Base-by-base conservation (phyloP, 2,888 invertebrate species). In the Aporophyla nigra region DNA sequence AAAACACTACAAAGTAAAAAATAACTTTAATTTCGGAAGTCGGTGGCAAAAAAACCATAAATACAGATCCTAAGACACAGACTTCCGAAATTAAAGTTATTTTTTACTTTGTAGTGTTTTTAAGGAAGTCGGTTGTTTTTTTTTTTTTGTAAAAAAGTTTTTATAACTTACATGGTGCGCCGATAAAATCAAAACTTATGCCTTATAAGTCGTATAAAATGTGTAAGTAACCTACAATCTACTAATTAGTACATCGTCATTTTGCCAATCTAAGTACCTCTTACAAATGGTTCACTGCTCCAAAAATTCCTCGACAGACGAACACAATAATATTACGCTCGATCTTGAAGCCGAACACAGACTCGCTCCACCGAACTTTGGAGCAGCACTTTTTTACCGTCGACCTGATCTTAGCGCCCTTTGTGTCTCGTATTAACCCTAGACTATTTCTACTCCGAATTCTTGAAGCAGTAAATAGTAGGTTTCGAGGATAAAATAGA, bases 401-500 rank as follows among this genome's bases (percentile, higher is more conserved):
- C 27, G 21, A 62, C 51, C 61, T 14, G 24, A 62, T 33, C 14
- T 4, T 56, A 78, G 43, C n/a, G 21, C 73, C 61, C 56, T 74
- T 74, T 78, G 59, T 51, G 66, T 51, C 54, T 80, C 43, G 51
- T 56, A 24, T 72, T 63, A 53, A 73, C 46, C 27, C 14, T n/a
- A 46, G 51, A 53, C 49, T 21, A 53, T 67, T 62, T 74, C 66
- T 58, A 33, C 51, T 33, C 49, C 53, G 49, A 84, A 14, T 58
- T 69, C 40, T 75, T 66, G 54, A 40, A 70, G 54, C 63, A 71
- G 65, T 70, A 70, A 78, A 79, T 79, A 76, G 74, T 74, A 71
- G 71, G 54, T 74, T 74, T 80, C 49, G 58, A 58, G 59, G 69
- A 68, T 65, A 46, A 74, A 74, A 85, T 74, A 85, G 76, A 85